These are phyloP conservation scores for Geococcyx californianus DNA, from an alignment of 2,113 vertebrate genomes.

Conservation along the genomic window DNA sequence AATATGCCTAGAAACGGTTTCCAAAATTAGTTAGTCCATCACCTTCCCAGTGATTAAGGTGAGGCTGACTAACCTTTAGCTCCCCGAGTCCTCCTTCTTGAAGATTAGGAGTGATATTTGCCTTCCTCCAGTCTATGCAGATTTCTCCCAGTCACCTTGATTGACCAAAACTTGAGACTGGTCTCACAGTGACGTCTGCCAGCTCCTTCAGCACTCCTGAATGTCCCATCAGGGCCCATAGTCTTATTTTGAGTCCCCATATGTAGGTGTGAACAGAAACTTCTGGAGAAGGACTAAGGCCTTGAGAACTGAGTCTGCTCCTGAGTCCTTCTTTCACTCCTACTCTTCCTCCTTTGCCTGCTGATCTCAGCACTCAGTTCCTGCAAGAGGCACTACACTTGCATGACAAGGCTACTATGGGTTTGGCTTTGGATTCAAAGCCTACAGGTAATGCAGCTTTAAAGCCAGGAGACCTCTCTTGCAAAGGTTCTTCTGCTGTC, in stretches of 20 bases:
- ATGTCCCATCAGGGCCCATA: background rate
- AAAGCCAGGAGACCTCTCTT: background rate
- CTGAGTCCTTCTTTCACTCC: background rate
- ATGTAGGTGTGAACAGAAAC: background rate
- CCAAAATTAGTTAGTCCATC: background rate
- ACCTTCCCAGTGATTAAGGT: background rate
- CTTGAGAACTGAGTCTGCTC: background rate
- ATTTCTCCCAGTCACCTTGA: background rate
- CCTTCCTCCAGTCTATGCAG: background rate
- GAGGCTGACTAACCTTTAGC: background rate
- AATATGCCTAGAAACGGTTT: background rate
- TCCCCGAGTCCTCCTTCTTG: background rate
- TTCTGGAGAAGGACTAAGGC: background rate
- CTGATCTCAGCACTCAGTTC: background rate
- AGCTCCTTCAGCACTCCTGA: rapidly evolving
- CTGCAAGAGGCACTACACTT: background rate
- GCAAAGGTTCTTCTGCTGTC: background rate
- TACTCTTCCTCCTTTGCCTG: background rate
- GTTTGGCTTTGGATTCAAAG: background rate
- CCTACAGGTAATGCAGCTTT: background rate
- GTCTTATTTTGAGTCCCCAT: background rate
- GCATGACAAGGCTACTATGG: background rate
- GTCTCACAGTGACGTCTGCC: rapidly evolving
- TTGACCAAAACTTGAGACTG: background rate
- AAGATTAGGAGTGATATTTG: background rate